Percentiles rank a stretch among this genome's conserved stretches.
phyloP scores from a whole-genome alignment of 1,140 invertebrate genomes.

The Drosophila paulistorum region DNA sequence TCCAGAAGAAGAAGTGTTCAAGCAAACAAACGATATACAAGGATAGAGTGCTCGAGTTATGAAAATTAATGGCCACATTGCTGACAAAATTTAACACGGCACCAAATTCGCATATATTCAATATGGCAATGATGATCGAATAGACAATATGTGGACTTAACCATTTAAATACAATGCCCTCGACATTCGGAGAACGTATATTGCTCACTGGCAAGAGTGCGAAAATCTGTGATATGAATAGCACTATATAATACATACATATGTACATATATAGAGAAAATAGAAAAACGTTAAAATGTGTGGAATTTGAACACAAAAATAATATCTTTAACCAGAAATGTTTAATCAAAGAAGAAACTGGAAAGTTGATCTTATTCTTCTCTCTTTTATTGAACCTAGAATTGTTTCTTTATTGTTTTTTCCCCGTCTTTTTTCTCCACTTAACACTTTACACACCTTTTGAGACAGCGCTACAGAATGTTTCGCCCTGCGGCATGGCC shows the following conservation, averaged over 20 bases:
- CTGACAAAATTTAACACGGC: conserved; percentile 55
- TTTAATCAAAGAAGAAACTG: too few species aligned
- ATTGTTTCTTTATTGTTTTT: not conserved
- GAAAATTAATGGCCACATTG: conserved; percentile 60
- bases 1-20: conserved; percentile 76
- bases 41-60: conserved; percentile 64
- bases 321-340: too few species aligned
- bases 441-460: conserved; percentile 40
- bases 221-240: conserved; percentile 73
- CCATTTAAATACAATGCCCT: conserved; percentile 58
- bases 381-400: too few species aligned
- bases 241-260: conserved; percentile 38
- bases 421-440: not conserved
- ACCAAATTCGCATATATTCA: conserved; percentile 64
- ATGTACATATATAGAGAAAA: too few species aligned
- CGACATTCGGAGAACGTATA: conserved; percentile 42
- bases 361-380: too few species aligned
- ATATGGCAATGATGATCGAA: conserved; percentile 44
- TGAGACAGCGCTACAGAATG: conserved; percentile 63
- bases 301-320: too few species aligned
- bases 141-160: conserved; percentile 53
- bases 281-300: too few species aligned
- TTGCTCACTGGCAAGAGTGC: conserved; percentile 67
- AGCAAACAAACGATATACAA: conserved; percentile 70
- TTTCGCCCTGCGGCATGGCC: conserved; percentile 68